phyloP scores from a whole-genome alignment of 2,113 vertebrate genomes.

The Turdus rufiventris region DNA sequence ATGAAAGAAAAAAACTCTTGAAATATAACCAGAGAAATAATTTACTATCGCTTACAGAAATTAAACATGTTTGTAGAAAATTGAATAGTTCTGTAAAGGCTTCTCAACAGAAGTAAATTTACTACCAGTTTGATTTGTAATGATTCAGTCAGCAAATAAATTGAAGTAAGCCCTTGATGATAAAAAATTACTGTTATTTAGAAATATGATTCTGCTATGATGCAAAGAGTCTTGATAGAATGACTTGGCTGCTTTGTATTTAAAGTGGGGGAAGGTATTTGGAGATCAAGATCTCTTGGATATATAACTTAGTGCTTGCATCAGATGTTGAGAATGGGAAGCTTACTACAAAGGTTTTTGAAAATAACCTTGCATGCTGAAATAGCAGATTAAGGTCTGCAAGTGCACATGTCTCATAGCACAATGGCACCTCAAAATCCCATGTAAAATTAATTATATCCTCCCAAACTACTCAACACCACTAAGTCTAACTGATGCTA shows the following conservation, averaged over 20 bases:
- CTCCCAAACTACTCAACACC: not conserved
- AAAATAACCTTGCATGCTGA: not conserved
- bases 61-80: not conserved
- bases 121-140: not conserved
- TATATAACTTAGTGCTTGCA: not conserved
- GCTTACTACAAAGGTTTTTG: not conserved
- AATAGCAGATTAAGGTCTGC: not conserved
- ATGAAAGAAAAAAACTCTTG: not conserved
- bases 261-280: not conserved
- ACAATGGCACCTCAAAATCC: not conserved
- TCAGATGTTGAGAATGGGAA: not conserved
- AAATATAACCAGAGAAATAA: not conserved
- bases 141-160: not conserved
- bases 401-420: not conserved
- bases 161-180: not conserved
- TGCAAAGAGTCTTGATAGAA: not conserved
- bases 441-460: not conserved
- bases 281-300: not conserved
- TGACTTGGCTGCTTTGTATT: not conserved
- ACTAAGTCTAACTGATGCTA: not conserved
- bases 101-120: not conserved
- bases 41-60: not conserved
- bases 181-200: not conserved
- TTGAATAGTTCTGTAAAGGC: not conserved
- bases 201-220: not conserved